Percentiles rank a stretch among this genome's conserved stretches.
Evolutionary conservation across 2,888 invertebrate species (phyloP).

Genomic region (Mythimna albipuncta): DNA sequence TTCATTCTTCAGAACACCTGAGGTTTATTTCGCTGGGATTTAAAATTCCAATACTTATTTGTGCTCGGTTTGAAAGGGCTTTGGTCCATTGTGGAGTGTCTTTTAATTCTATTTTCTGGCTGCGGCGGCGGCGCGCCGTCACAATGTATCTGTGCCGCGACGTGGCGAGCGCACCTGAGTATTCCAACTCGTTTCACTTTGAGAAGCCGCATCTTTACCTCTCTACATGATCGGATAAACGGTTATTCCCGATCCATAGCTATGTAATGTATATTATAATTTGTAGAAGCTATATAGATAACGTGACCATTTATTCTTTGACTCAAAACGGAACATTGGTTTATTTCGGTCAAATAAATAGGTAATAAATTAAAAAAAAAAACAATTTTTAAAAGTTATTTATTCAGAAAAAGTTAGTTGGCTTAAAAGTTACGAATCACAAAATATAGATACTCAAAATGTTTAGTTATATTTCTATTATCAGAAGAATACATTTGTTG

Average conservation of each 20-base stretch:
- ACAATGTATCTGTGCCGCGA: constrained; percentile 78
- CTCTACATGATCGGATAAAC: constrained; percentile 58
- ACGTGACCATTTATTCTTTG: too few species aligned
- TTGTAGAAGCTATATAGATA: too few species aligned
- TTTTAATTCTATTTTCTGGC: constrained; percentile 86
- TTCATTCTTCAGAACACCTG: constrained; percentile 70
- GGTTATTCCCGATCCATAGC: constrained; percentile 42
- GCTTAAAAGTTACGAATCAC: too few species aligned
- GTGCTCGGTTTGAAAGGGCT: constrained; percentile 80
- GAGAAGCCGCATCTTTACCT: constrained; percentile 76
- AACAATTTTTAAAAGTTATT: too few species aligned
- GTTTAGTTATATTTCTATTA: too few species aligned
- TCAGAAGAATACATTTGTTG: too few species aligned
- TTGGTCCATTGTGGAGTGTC: constrained; percentile 83
- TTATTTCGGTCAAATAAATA: too few species aligned
- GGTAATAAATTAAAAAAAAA: too few species aligned
- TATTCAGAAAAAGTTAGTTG: too few species aligned
- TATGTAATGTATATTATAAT: not conserved
- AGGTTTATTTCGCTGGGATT: constrained; percentile 68
- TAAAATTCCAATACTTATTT: constrained; percentile 82
- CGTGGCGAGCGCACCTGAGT: constrained; percentile 83
- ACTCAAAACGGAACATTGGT: too few species aligned
- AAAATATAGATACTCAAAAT: too few species aligned
- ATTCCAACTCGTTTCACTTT: constrained; percentile 83
- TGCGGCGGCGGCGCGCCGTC: constrained; percentile 72